Evolutionary conservation across 2,113 vertebrate species (phyloP).

Genomic region (Isurus oxyrinchus): DNA sequence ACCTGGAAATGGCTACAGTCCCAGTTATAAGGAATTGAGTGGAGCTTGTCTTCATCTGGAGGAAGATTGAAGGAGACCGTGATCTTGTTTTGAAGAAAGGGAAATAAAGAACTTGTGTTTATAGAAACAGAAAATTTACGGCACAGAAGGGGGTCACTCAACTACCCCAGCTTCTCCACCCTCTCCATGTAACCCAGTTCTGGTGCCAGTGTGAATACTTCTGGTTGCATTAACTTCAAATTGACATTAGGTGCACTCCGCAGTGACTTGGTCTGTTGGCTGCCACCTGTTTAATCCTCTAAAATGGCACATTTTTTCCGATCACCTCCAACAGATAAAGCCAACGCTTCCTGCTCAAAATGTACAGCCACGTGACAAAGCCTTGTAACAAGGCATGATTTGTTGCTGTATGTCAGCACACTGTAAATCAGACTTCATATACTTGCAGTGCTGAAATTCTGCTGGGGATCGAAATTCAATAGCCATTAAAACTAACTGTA

Average conservation of each 20-base stretch:
- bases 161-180: background rate
- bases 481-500: slow-evolving; percentile 72
- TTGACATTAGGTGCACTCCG: background rate
- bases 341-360: background rate
- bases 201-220: background rate
- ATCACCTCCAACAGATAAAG: background rate
- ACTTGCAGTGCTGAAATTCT: slow-evolving; percentile 45
- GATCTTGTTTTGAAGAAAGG: background rate
- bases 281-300: background rate
- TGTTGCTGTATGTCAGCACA: slow-evolving; percentile 46
- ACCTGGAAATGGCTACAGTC: background rate
- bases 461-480: slow-evolving; percentile 64
- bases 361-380: background rate
- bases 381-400: slow-evolving; percentile 43
- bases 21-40: background rate
- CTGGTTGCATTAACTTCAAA: background rate
- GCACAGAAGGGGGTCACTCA: background rate
- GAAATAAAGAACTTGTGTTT: background rate
- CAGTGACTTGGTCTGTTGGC: background rate
- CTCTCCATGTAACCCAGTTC: background rate
- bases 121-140: background rate
- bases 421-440: slow-evolving; percentile 46
- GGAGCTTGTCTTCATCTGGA: background rate
- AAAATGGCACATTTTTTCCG: background rate
- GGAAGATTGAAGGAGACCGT: background rate